A percentile compares a stretch with the other conserved stretches of the same genome.
Evolutionary conservation across 2,888 invertebrate species (phyloP).

Genomic region (Branchinecta sandiegonensis): DNA sequence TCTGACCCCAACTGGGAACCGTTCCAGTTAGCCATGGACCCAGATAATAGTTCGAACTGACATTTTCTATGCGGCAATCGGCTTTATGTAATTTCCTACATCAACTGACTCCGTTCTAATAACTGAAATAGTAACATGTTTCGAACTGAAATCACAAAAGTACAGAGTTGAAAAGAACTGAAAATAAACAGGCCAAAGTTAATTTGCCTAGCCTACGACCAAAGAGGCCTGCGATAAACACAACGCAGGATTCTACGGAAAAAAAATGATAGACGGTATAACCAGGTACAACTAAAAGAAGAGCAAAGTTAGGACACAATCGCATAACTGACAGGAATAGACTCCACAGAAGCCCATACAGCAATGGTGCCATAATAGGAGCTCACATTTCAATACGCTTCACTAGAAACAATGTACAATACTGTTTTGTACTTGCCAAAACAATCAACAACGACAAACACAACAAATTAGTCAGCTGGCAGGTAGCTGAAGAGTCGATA

Average conservation of each 20-base stretch:
- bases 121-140: neutral
- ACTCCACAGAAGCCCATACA: too few species aligned
- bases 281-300: slow-evolving; percentile 5
- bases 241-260: too few species aligned
- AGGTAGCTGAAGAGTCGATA: slow-evolving; percentile 77
- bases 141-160: neutral
- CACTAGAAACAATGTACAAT: too few species aligned
- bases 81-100: neutral
- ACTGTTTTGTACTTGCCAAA: neutral
- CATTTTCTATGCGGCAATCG: too few species aligned
- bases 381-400: too few species aligned
- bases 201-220: slow-evolving; percentile 3
- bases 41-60: too few species aligned
- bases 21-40: too few species aligned
- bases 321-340: neutral
- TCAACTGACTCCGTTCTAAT: neutral
- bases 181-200: slow-evolving; percentile 9
- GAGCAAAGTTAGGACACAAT: neutral
- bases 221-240: too few species aligned
- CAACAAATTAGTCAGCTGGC: slow-evolving; percentile 54
- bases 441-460: neutral
- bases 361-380: too few species aligned
- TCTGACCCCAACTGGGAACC: too few species aligned
- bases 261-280: too few species aligned
- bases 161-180: neutral